Evolutionary conservation across 2,888 invertebrate genomes (phyloP), one percentile per base, ranked within the genome.

Genomic region (Magallana nippona): DNA sequence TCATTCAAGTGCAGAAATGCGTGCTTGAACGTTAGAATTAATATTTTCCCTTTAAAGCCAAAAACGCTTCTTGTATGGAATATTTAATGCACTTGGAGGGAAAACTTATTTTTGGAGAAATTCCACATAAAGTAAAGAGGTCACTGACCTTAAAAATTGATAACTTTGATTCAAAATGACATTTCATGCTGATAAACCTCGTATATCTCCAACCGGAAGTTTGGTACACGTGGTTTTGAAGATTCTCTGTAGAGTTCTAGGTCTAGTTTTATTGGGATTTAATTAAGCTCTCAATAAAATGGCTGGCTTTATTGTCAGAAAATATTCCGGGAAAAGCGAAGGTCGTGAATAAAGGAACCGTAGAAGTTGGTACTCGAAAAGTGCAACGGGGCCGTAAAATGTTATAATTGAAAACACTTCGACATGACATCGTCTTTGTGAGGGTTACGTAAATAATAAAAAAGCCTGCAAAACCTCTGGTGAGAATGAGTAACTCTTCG

Each of bases 121-220:
- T 44, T 44, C 27, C 11, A 63, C 22, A 60, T 32, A 22, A 27
- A 13, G 11, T 11, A 63, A 63, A 15, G 2, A 63, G 63, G 63
- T 8, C 63, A 63, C 27, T 19, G 22, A 22, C 13, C 63, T 22
- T 22, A 27, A 19, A 63, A 10, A 27, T 22, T 63, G 22, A 63
- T 63, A 63, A 63, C 63, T 63, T 63, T 63, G 19, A 27, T 63
- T 13, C 63, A 63, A 63, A 63, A 63, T 63, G 63, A 63, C 63
- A 27, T 22, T 19, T 63, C 63, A 63, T 63, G 63, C 63, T 63
- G 63, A 22, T 32, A 63, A 63, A 10, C 11, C 27, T 27, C 63
- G 15, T 22, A 27, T 27, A 27, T 63, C 63, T n/a, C 15, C 3
- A 63, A 63, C 63, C 63, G 63, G 63, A 63, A 63, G 22, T 27